Conservation (phyloP, 2,797 vertebrate species). For the Phaenicophaeus curvirostris region DNA sequence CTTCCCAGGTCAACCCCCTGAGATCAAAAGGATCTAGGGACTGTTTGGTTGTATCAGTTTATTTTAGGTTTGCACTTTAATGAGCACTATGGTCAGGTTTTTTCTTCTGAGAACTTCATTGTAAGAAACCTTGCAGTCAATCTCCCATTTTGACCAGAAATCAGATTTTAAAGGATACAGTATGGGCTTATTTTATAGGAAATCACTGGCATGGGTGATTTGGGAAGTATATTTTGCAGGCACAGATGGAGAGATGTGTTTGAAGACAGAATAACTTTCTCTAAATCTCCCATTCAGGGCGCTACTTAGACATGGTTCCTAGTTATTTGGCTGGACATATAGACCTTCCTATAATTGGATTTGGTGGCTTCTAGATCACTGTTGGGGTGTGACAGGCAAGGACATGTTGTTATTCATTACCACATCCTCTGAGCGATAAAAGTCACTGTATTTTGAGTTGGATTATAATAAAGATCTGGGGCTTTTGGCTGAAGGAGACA, state of each 20-base stretch:
- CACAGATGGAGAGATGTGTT: neutral
- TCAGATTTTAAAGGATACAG: neutral
- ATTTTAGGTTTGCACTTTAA: neutral
- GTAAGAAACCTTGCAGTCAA: neutral
- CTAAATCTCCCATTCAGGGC: neutral
- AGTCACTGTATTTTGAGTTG: neutral
- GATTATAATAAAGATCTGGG: neutral
- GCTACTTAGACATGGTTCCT: neutral
- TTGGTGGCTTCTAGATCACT: slow-evolving; percentile 4
- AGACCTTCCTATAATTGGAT: neutral
- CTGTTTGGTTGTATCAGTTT: neutral
- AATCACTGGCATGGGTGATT: neutral
- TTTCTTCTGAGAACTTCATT: neutral
- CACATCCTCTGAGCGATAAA: neutral
- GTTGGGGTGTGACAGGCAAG: neutral
- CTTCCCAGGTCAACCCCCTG: neutral
- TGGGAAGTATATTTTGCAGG: neutral
- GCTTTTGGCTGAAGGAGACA: neutral
- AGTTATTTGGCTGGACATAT: neutral
- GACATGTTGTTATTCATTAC: neutral
- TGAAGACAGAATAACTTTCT: neutral
- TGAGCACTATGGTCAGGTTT: neutral
- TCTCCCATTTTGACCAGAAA: neutral
- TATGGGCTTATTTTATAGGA: neutral
- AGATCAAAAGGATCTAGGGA: neutral